Base-by-base conservation (phyloP, 2,888 invertebrate species). In the Alviniconcha strummeri region DNA sequence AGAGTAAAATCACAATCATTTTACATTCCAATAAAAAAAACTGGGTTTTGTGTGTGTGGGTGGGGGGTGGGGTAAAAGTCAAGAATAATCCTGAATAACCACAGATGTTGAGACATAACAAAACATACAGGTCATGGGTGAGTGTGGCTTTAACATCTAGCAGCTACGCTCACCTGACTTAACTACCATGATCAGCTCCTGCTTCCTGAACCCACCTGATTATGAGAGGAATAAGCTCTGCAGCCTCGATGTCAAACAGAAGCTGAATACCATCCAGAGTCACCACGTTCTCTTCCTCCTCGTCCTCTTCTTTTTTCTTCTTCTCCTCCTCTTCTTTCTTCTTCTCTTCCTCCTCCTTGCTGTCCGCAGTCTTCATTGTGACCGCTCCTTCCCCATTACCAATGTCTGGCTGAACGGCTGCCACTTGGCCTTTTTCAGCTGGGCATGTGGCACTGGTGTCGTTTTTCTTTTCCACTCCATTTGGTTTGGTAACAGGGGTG, bases 241-340 rank as follows among this genome's bases (percentile, higher is more conserved):
- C 91, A 81, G 91, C 91, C 79, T 90, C 90, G 36, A 88, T 84
- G 87, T 92, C 92, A 87, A 91, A 88, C 77, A 87, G 85, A 54
- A 91, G 86, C 80, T 89, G 87, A 72, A 90, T 90, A 72, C 86
- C 85, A 57, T 90, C 87, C n/a, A 90, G 78, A 55, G 83, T 83
- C 83, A 64, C 17, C 15, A 64, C 55, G 17, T 75, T 72, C 15
- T 64, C 75, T 54, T 81, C 69, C 2, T 75, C 75, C 54, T 64
- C 81, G 15, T n/a, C 72, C 8, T 69, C 72, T 6, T 71, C 71
- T 19, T n/a, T 8, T 56, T 67, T 80, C 55, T 55, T 55, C 7
- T 55, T 17, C 19, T 9, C 7, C 9, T 57, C 77, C 55, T 17
- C 75, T n/a, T 55, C 55, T 56, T 75, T 75, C n/a, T 75, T 75